Base-by-base conservation (phyloP, 2,888 invertebrate genomes). In the Schizotus pectinicornis region DNA sequence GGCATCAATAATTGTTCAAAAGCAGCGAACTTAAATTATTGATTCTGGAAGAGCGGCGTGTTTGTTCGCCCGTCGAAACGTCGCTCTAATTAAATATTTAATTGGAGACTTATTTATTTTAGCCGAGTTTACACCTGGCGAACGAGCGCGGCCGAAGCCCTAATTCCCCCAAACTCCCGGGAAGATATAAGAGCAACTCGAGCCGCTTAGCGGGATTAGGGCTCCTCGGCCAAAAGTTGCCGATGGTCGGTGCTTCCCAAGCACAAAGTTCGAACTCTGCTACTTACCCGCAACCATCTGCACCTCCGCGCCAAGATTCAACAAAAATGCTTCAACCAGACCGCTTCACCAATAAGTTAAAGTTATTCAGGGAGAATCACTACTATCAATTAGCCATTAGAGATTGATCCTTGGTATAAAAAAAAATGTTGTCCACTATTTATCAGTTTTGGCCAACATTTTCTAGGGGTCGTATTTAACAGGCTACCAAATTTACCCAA, bases 181-280 rank as follows among this genome's bases (percentile, higher is more conserved):
- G 57, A 59, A 55, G 52, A 55, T 49, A 56, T 55, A 50, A 31
- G 34, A 48, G 53, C 53, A 41, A 47, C 49, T 56, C 61, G 62
- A 61, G 63, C 66, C 61, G 66, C 66, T 67, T 69, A 69, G 58
- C 37, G 33, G 67, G 67, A 69, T 69, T 69, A 69, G 58, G 54
- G 58, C 52, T 41, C 42, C 45, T 46, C 62, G 52, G 61, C 55
- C 48, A 48, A 50, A 64, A 68, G 63, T 64, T 66, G 53, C 31
- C 30, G 22, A 22, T 50, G 41, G 41, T 30, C 51, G 54, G 47
- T 54, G 22, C 22, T 22, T 22, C 5, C 22, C 22, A 5, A 22
- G 22, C 5, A 3, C 22, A 22, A 54, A 54, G 47, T 39, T 13
- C 39, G 14, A 54, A 54, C 33, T 54, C 30, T 8, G 13, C 12